Conservation (phyloP, 2,113 vertebrate species). For the Ptyas mucosa region DNA sequence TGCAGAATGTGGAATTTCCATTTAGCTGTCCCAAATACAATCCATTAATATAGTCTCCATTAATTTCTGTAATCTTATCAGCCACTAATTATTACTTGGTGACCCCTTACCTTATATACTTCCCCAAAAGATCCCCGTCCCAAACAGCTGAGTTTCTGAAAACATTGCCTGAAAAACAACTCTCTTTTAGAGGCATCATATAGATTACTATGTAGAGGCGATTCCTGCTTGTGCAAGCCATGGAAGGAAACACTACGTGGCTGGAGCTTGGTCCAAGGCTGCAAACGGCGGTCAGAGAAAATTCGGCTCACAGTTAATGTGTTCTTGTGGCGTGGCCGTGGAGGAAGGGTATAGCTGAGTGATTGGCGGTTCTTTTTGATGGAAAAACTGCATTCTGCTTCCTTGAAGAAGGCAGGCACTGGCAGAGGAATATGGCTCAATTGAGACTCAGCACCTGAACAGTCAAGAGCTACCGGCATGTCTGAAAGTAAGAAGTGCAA, state of each 20-base stretch:
- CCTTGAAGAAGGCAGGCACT: conserved; percentile 77
- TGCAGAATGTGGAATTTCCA: background rate
- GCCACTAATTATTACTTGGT: background rate
- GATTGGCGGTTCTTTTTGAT: conserved; percentile 74
- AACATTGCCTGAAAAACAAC: conserved; percentile 83
- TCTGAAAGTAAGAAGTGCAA: background rate
- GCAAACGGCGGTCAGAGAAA: conserved; percentile 69
- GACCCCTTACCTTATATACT: conserved; percentile 81
- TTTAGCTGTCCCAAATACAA: background rate
- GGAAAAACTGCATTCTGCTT: conserved; percentile 83
- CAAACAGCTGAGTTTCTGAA: conserved; percentile 78
- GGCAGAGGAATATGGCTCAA: conserved; percentile 65
- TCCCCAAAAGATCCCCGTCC: conserved; percentile 86
- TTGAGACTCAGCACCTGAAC: conserved; percentile 48
- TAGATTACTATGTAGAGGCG: conserved; percentile 48
- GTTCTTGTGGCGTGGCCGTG: conserved; percentile 76
- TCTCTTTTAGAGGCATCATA: conserved; percentile 78
- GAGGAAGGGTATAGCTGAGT: conserved; percentile 74
- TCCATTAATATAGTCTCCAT: background rate
- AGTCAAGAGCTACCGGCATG: conserved; percentile 75
- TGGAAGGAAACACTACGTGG: conserved; percentile 77
- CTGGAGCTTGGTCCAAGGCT: conserved; percentile 64
- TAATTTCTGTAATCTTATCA: background rate
- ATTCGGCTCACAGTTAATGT: conserved; percentile 74
- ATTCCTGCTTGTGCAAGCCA: conserved; percentile 35